These are phyloP conservation scores for Gorsachius goisagi DNA, from an alignment of 2,113 vertebrate species.

Conservation along the genomic window DNA sequence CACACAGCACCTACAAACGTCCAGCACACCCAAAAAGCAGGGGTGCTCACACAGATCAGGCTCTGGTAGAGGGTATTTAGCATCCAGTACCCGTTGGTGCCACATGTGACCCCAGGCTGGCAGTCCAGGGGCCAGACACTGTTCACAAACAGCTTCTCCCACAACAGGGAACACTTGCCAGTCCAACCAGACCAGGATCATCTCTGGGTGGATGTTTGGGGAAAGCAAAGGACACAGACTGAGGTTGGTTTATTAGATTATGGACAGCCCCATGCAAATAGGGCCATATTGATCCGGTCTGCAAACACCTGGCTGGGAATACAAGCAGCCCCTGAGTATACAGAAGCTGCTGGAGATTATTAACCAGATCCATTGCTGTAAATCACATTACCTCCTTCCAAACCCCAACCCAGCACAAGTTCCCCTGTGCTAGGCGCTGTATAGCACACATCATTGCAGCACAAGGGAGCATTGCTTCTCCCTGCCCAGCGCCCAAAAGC, in stretches of 20 bases:
- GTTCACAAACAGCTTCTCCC: neutral
- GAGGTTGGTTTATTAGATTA: conserved; percentile 57
- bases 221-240: neutral
- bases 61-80: neutral
- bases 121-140: neutral
- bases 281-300: conserved; percentile 62
- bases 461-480: neutral
- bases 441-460: neutral
- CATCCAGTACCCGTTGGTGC: neutral
- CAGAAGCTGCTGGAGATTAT: conserved; percentile 68
- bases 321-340: conserved; percentile 58
- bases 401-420: neutral
- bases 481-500: accelerated
- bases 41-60: accelerated
- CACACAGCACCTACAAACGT: accelerated
- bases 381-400: conserved; percentile 59
- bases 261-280: conserved; percentile 54
- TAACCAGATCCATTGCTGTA: conserved; percentile 62
- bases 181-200: accelerated
- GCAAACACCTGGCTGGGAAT: conserved; percentile 70
- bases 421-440: neutral
- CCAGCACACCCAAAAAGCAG: neutral
- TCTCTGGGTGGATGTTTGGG: neutral
- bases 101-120: neutral
- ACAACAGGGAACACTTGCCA: accelerated